Evolutionary conservation across 2,797 vertebrate genomes (phyloP).

Genomic region (Okamejei kenojei): DNA sequence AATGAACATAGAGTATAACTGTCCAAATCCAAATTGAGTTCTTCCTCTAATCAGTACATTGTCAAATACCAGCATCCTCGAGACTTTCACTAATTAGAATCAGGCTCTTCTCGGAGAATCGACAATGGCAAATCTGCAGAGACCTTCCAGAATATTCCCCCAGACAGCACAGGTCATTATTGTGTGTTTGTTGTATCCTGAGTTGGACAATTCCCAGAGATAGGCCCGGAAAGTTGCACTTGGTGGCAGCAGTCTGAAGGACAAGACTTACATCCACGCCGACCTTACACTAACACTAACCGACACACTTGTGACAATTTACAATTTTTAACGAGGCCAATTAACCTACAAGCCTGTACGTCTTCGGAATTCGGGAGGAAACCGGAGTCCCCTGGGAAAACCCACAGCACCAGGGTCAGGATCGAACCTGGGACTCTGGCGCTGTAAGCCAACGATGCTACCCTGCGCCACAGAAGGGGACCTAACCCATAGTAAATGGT

Average conservation of each 20-base stretch:
- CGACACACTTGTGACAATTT: too few species aligned
- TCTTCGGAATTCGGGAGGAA: too few species aligned
- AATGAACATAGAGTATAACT: slow-evolving; percentile 25
- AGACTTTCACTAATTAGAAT: slow-evolving; percentile 1
- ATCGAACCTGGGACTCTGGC: too few species aligned
- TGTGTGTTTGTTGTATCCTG: not conserved
- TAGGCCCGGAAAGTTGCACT: not conserved
- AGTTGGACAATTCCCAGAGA: not conserved
- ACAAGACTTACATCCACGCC: not conserved
- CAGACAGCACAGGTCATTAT: not conserved
- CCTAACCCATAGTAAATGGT: not conserved
- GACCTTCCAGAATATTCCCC: not conserved
- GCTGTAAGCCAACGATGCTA: too few species aligned
- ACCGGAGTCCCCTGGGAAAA: too few species aligned
- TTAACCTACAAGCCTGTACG: too few species aligned
- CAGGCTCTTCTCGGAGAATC: not conserved
- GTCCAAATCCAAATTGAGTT: not conserved
- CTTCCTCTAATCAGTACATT: slow-evolving; percentile 31
- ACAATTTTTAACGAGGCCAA: too few species aligned
- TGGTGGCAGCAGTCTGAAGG: not conserved
- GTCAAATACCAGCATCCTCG: not conserved
- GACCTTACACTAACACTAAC: too few species aligned
- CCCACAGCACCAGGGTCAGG: too few species aligned
- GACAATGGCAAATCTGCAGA: not conserved
- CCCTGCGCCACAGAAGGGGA: too few species aligned